Evolutionary conservation across 2,113 vertebrate genomes (phyloP), one percentile per base, ranked within the genome.

Genomic region (Embiotoca jacksoni): DNA sequence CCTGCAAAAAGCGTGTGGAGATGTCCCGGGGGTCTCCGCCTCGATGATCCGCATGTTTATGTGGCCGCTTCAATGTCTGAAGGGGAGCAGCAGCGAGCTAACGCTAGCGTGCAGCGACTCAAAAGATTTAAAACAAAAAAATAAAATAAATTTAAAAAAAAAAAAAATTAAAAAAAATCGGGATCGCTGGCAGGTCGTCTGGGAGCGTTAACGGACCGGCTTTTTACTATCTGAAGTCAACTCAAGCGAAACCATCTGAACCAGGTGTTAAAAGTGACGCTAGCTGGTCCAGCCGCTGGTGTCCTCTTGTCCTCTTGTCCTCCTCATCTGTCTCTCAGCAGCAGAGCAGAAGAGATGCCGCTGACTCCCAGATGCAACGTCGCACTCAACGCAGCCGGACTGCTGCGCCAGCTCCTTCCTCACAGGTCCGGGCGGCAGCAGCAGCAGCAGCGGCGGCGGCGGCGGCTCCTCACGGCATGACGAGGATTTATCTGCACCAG

Each of bases 41-140:
- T 89, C 81, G 86, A 92, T 87, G 71, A 89, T 93, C 88, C 93
- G 92, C 94, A 93, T 95, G 90, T 92, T 94, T 89, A 66, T 88
- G 89, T 82, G 89, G 84, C 87, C 87, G 56, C 89, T 86, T 81
- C 72, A 32, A 78, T 72, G 79, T 77, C 75, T 81, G 85, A 68
- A 80, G 83, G 72, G 62, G 54, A 87, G 87, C 86, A 70, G 89
- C 78, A 80, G 81, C 87, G 84, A 76, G 92, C 89, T 89, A 89
- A 66, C 69, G 87, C 78, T 89, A 89, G 89, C 89, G 74, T 90
- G 83, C 84, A 90, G 83, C 80, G 86, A 81, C 52, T 91, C 5
- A 44, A 53, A 23, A 23, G 23, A 23, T 23, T 23, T 23, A 23
- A 23, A 23, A 23, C 23, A 23, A 23, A 23, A 23, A 23, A 23